Conservation (phyloP, 2,113 vertebrate species). For the Lichenostomus cassidix region DNA sequence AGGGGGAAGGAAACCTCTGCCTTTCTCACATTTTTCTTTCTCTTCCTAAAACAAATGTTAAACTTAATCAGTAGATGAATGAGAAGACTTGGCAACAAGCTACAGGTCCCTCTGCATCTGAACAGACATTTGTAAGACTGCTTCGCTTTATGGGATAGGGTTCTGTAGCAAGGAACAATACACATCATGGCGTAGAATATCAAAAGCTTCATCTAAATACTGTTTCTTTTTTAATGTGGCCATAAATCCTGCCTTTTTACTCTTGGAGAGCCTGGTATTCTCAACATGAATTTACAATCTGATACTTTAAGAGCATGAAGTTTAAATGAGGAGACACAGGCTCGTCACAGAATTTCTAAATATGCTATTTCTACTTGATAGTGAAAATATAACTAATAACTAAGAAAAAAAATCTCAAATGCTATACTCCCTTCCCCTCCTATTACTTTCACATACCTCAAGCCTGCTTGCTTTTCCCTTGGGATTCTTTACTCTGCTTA, state of each 20-base stretch:
- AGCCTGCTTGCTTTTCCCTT: neutral
- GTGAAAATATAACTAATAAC: slow-evolving; percentile 14
- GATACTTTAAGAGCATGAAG: neutral
- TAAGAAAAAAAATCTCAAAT: neutral
- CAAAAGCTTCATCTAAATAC: neutral
- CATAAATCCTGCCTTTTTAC: neutral
- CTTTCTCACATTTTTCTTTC: neutral
- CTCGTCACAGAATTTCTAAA: neutral
- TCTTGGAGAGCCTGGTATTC: neutral
- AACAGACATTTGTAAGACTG: neutral
- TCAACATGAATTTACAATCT: neutral
- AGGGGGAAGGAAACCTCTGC: neutral
- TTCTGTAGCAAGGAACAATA: neutral
- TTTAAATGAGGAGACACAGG: neutral
- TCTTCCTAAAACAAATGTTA: neutral
- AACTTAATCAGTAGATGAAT: neutral
- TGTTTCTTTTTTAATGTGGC: neutral
- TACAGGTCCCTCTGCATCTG: neutral
- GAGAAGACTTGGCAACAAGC: neutral
- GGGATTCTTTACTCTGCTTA: slow-evolving; percentile 27
- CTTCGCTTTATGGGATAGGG: neutral
- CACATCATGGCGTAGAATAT: neutral
- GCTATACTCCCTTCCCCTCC: neutral
- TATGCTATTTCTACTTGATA: neutral
- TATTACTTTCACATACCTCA: neutral